Conservation (phyloP, 2,888 invertebrate genomes). For the Apodemia mormo region DNA sequence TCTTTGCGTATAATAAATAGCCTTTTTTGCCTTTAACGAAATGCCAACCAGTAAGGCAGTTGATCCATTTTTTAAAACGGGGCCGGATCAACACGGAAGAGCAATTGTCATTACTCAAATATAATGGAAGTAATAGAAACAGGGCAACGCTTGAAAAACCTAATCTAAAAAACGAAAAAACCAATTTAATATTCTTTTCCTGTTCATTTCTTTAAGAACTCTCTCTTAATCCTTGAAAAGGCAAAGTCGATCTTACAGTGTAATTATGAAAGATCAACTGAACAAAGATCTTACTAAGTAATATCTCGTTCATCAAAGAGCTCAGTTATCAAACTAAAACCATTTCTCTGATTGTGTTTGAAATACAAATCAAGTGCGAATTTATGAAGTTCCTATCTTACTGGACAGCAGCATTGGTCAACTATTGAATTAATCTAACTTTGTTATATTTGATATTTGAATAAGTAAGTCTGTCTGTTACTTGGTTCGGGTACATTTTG, state of each 20-base stretch:
- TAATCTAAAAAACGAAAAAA: too few species aligned
- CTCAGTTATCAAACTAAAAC: conserved; percentile 10
- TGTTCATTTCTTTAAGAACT: background rate
- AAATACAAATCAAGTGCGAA: conserved; percentile 17
- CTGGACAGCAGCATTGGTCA: background rate
- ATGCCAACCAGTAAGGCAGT: too few species aligned
- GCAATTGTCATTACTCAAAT: too few species aligned
- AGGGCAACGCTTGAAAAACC: too few species aligned
- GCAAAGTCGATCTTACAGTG: background rate
- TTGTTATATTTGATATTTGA: background rate
- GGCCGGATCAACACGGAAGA: too few species aligned
- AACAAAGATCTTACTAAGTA: conserved; percentile 15
- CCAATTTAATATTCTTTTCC: background rate
- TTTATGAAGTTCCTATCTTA: background rate
- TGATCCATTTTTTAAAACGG: too few species aligned
- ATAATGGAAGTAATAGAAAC: too few species aligned
- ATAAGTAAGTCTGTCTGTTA: too few species aligned
- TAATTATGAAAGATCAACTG: conserved; percentile 7
- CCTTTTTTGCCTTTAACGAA: too few species aligned
- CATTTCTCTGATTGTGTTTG: conserved; percentile 15
- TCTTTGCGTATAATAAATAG: too few species aligned
- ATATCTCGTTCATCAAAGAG: conserved; percentile 11
- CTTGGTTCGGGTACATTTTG: too few species aligned
- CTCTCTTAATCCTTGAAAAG: background rate
- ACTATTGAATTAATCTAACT: background rate